Evolutionary conservation across 2,888 invertebrate genomes (phyloP).

Genomic region (Drosophila histrio): DNA sequence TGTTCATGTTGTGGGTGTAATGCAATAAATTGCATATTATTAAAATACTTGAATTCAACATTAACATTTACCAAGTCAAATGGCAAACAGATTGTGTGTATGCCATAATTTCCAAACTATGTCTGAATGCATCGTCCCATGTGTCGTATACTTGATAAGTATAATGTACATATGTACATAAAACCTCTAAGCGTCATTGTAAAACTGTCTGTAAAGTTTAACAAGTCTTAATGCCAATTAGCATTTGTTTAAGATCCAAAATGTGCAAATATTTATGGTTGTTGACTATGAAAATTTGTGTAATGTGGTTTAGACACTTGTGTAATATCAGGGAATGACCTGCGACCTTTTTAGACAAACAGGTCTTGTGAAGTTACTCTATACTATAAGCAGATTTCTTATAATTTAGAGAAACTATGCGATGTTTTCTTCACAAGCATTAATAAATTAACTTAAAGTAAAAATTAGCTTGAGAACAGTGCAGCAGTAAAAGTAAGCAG

Average conservation of each 20-base stretch:
- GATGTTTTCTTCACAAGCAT: no score
- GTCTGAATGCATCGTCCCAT: conserved; percentile 9
- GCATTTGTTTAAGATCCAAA: conserved; percentile 1
- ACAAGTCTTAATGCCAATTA: conserved; percentile 33
- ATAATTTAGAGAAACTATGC: no score
- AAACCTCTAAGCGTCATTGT: conserved; percentile 11
- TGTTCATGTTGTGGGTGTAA: conserved; percentile 26
- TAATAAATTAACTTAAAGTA: no score
- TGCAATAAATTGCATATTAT: conserved; percentile 49
- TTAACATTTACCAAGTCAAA: conserved; percentile 50
- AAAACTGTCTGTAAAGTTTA: conserved; percentile 13
- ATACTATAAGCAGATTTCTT: no score
- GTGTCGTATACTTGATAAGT: conserved; percentile 54
- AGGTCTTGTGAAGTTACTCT: background rate
- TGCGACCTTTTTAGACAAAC: background rate
- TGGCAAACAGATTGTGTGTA: conserved; percentile 31
- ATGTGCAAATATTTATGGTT: background rate
- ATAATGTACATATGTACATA: no score
- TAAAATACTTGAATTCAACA: conserved; percentile 34
- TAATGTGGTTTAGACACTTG: background rate
- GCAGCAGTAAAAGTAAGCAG: no score
- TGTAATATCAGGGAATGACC: background rate
- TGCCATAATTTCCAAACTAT: background rate
- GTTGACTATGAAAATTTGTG: background rate
- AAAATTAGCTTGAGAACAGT: no score